phyloP scores from a whole-genome alignment of 2,888 invertebrate genomes.

The Drosophila kuntzei region DNA sequence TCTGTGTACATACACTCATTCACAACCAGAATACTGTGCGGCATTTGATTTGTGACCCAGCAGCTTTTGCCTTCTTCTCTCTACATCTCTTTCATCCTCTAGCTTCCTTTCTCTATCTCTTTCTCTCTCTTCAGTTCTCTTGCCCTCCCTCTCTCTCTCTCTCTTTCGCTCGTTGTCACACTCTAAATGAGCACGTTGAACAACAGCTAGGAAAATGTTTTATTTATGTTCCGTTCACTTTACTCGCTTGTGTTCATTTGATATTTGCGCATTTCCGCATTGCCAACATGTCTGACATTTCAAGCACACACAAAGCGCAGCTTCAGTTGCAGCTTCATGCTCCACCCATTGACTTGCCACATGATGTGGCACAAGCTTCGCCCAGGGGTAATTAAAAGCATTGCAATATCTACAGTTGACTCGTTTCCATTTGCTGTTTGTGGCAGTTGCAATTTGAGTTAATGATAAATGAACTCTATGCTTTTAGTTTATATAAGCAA shows the following conservation, averaged over 20 bases:
- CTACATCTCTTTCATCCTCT: background rate
- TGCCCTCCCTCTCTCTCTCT: background rate
- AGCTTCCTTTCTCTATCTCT: background rate
- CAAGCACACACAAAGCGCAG: constrained; percentile 46
- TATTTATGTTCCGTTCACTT: constrained; percentile 65
- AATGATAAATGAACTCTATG: constrained; percentile 24
- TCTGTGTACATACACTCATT: background rate
- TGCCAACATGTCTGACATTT: constrained; percentile 74
- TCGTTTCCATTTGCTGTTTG: constrained; percentile 1
- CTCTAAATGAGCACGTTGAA: constrained; percentile 60
- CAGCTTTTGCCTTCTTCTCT: background rate
- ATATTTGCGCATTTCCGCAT: constrained; percentile 78
- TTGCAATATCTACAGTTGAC: constrained; percentile 41
- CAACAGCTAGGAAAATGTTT: constrained; percentile 66
- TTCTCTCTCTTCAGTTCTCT: background rate
- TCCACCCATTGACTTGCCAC: constrained; percentile 38
- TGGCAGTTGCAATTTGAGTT: constrained; percentile 5
- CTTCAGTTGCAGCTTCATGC: constrained; percentile 25
- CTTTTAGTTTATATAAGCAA: constrained; percentile 22
- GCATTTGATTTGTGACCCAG: constrained; percentile 66
- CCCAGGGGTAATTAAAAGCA: constrained; percentile 74
- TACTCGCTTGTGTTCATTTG: constrained; percentile 67
- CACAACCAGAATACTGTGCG: constrained; percentile 29
- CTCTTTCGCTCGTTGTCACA: background rate
- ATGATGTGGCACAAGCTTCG: constrained; percentile 41